Evolutionary conservation across 2,113 vertebrate species (phyloP).

Genomic region (Brachypodius melanocephalos): DNA sequence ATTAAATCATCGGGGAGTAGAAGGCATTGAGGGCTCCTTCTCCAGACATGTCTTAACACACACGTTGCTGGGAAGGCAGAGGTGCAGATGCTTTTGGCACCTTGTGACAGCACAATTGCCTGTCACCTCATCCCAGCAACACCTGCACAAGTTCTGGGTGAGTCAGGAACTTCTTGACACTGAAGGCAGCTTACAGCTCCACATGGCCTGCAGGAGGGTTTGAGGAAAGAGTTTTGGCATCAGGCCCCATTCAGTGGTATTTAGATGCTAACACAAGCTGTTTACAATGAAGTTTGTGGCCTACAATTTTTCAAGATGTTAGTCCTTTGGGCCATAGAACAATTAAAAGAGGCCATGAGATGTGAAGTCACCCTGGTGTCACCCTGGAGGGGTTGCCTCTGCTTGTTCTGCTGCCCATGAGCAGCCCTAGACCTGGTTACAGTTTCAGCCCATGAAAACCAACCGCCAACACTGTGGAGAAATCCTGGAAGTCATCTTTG

Average conservation of each 20-base stretch:
- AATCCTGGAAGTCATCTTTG: not conserved
- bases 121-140: not conserved
- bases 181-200: not conserved
- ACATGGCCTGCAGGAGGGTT: not conserved
- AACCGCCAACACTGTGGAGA: not conserved
- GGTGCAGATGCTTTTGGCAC: not conserved
- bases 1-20: not conserved
- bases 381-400: not conserved
- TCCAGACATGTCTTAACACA: accelerated
- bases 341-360: not conserved
- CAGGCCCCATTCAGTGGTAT: not conserved
- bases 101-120: not conserved
- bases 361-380: not conserved
- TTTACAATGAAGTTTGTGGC: not conserved
- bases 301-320: not conserved
- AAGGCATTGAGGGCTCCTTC: not conserved
- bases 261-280: not conserved
- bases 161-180: not conserved
- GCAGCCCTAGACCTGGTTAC: not conserved
- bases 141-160: not conserved
- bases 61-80: not conserved
- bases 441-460: not conserved
- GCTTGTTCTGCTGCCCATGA: not conserved
- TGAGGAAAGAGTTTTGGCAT: not conserved
- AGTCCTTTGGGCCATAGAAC: not conserved